phyloP scores from a whole-genome alignment of 2,797 vertebrate genomes.

The Syndactyla subalaris region DNA sequence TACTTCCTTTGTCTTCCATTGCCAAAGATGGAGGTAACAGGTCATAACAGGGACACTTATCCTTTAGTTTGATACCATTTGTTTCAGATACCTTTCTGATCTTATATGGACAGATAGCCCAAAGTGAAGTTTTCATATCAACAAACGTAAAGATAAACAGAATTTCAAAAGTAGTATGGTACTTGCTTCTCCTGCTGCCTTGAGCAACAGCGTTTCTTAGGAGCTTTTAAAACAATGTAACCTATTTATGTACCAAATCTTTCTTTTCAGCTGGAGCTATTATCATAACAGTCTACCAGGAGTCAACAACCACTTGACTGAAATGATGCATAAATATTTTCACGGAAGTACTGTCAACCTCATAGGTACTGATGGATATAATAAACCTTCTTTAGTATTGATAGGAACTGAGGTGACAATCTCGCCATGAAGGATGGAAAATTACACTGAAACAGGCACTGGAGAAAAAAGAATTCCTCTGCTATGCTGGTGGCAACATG shows the following conservation, averaged over 20 bases:
- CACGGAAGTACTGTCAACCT: neutral
- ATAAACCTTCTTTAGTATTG: neutral
- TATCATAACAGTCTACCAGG: neutral
- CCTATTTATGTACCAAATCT: neutral
- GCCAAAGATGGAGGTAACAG: neutral
- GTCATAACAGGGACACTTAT: neutral
- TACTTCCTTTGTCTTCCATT: neutral
- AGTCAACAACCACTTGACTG: neutral
- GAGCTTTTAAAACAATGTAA: neutral
- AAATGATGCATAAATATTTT: neutral
- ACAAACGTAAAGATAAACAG: neutral
- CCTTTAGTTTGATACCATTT: neutral
- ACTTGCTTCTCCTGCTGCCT: neutral
- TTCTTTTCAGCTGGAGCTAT: neutral
- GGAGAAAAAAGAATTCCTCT: neutral
- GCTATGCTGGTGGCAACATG: neutral
- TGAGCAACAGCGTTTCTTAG: neutral
- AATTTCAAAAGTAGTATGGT: neutral
- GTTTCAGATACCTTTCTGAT: neutral
- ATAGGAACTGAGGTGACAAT: neutral
- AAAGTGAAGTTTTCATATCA: neutral
- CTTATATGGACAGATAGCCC: neutral
- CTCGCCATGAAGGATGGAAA: neutral
- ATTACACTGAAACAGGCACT: neutral
- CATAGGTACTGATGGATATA: neutral